Conservation (phyloP, 2,113 vertebrate genomes). For the Eulemur rufifrons region DNA sequence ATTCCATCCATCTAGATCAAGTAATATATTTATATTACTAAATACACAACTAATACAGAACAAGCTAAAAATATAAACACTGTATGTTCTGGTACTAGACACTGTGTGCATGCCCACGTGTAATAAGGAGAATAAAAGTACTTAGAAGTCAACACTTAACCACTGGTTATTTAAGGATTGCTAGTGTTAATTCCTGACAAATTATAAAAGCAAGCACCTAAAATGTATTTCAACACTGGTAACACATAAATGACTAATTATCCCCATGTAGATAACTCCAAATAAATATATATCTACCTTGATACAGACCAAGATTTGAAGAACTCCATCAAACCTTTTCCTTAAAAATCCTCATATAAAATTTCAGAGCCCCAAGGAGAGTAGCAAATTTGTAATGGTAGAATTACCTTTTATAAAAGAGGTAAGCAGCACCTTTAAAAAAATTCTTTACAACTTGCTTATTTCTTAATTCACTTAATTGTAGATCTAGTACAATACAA, state of each 20-base stretch:
- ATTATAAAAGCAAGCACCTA: background rate
- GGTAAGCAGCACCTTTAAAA: background rate
- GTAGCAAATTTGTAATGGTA: background rate
- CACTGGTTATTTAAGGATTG: conserved; percentile 12
- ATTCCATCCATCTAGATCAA: background rate
- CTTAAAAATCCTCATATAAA: conserved; percentile 37
- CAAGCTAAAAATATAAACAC: conserved; percentile 16
- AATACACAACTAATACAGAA: background rate
- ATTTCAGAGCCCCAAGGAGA: background rate
- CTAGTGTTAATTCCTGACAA: conserved; percentile 36
- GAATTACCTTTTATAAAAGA: conserved; percentile 39
- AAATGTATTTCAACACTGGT: background rate
- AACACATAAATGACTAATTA: background rate
- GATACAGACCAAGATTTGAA: conserved; percentile 15
- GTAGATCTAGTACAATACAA: background rate
- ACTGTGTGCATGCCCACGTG: background rate
- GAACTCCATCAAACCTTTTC: background rate
- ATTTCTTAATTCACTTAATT: conserved; percentile 25
- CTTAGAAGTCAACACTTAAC: conserved; percentile 5
- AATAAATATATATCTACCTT: background rate
- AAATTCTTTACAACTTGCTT: background rate
- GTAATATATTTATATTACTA: background rate
- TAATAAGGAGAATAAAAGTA: background rate
- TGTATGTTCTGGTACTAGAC: background rate
- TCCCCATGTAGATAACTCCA: background rate